Evolutionary conservation across 2,888 invertebrate species (phyloP), one percentile per base, ranked within the genome.

Genomic region (Epistrophe eligans): DNA sequence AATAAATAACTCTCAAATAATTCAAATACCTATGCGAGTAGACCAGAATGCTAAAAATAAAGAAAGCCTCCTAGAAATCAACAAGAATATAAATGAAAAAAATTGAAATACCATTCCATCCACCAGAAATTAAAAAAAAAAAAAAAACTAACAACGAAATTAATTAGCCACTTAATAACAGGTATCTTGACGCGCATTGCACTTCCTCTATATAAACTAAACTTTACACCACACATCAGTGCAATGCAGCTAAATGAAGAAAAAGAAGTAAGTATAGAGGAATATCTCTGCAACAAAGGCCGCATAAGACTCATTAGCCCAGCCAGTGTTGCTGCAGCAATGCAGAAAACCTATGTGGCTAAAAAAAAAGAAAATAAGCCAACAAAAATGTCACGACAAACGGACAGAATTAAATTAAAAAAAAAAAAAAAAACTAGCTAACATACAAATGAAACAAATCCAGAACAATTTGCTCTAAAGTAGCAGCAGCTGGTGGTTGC

Each of bases 131-230:
- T 0, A 38, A 38, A 38, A 10, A 45, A 43, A 15, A 43, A 43
- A 67, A 45, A 48, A 32, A 32, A 45, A 48, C 50, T 35, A 73
- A 81, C 85, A 85, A 79, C 74, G 60, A 87, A 87, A 87, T 83
- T 87, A 87, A 87, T 87, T 82, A 87, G 83, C 87, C 87, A 87
- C 87, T 87, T 87, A 87, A 77, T 77, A 82, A 64, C 83, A 87
- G 79, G 87, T 83, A 87, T 87, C 83, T 87, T 87, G 64, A 87
- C 83, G 87, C 87, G 87, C 83, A 83, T 76, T 74, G 74, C 83
- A 87, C 82, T 85, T 85, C 85, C 85, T 85, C 60, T 32, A 32
- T 57, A 38, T 45, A 55, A 24, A 35, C 62, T 19, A 45, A 24
- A 64, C 32, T 13, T 45, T 64, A 40, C 60, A 45, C 35, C 50